Evolutionary conservation across 2,797 vertebrate genomes (phyloP).

Genomic region (Mormyrus proboscirostris): DNA sequence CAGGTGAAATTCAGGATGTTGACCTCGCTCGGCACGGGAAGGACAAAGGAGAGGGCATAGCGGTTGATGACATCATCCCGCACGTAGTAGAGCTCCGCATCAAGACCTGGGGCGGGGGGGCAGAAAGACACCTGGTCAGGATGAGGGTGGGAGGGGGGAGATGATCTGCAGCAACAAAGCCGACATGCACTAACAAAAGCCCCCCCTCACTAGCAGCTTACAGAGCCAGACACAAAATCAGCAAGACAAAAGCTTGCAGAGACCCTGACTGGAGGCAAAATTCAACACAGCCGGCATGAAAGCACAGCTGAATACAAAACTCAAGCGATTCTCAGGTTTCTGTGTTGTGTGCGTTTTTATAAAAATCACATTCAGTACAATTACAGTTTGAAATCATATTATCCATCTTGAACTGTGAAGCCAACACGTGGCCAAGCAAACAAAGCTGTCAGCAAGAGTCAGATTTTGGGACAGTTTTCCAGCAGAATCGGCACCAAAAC

Average conservation of each 20-base stretch:
- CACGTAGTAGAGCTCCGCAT: conserved; percentile 93
- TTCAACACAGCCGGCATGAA: not conserved
- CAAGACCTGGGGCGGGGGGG: conserved; percentile 65
- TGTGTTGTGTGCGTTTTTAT: not conserved
- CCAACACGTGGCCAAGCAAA: not conserved
- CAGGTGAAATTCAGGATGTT: conserved; percentile 93
- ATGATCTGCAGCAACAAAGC: not conserved
- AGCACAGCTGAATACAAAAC: not conserved
- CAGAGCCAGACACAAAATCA: not conserved
- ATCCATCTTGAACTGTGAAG: not conserved
- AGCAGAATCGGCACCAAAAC: not conserved
- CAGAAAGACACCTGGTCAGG: conserved; percentile 6
- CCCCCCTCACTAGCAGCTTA: not conserved
- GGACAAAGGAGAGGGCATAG: conserved; percentile 89
- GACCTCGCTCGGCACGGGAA: conserved; percentile 86
- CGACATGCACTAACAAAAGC: not conserved
- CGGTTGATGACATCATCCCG: conserved; percentile 87
- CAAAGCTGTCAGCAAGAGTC: not conserved
- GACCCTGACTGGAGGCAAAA: not conserved
- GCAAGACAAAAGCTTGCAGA: not conserved
- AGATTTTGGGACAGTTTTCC: not conserved
- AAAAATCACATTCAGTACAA: not conserved
- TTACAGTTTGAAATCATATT: not conserved
- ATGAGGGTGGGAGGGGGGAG: not conserved
- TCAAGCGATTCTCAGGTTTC: not conserved